Base-by-base conservation (phyloP, 2,113 vertebrate species). In the Poeciliopsis prolifica region DNA sequence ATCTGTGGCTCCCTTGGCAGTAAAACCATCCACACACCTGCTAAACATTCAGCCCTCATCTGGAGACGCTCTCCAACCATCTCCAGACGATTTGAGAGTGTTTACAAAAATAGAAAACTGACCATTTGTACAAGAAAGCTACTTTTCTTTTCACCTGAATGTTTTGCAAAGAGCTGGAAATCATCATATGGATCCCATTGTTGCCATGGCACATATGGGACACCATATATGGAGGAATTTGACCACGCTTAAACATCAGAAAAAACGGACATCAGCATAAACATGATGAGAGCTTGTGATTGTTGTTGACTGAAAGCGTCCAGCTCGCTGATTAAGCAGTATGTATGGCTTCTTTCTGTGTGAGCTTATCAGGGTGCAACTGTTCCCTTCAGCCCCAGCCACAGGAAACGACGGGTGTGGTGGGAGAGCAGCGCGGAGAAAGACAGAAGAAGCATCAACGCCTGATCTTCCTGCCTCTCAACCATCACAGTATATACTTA, bases 311-410 rank as follows among this genome's bases (percentile, higher is more conserved):
- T 91, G 72, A 87, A 19, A 71, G 80, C 81, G 83, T 88, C 83
- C 66, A 84, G 78, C 83, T 70, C 48, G 80, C 70, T 93, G 89
- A 94, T 93, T 91, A 86, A n/a, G 61, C 22, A 48, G 66, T n/a
- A 80, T 85, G 83, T 76, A 65, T 3, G 72, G 72, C 83, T 88
- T 92, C 84, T 87, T 88, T 90, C 81, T 31, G 5, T 26, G 70
- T 51, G 13, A 15, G 73, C 91, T 93, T 93, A 94, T 94, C 93
- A 89, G 91, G 79, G 86, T 66, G 37, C 87, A 90, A 92, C 72
- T 82, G 85, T 89, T 90, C 82, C 83, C 77, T 85, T 81, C 51
- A 69, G 84, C 72, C 13, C 9, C 37, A 58, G 78, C 68, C 75
- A 58, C 90, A 93, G 92, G 93, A 93, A 92, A 84, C 69, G 1